Percentiles rank a stretch among this genome's conserved stretches.
Conservation (phyloP, 2,113 vertebrate species). For the Passer domesticus region DNA sequence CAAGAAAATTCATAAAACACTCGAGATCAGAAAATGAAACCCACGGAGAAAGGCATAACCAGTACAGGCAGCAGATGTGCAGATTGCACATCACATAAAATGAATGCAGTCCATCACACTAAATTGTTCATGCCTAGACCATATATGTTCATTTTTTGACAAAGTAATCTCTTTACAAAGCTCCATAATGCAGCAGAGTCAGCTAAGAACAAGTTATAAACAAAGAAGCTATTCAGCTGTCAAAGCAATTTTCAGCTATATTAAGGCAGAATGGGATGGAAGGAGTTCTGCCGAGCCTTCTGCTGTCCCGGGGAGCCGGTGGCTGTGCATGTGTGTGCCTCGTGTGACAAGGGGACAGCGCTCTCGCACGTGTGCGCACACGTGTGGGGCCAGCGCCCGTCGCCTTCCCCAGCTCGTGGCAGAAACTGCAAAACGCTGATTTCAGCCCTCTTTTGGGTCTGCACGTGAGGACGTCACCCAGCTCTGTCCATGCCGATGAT, state of each 20-base stretch:
- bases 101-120: neutral
- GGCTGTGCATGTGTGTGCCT: neutral
- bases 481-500: neutral
- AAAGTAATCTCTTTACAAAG: constrained; percentile 58
- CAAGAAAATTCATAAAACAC: neutral
- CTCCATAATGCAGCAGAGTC: constrained; percentile 45
- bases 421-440: neutral
- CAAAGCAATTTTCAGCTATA: constrained; percentile 60
- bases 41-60: neutral
- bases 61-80: neutral
- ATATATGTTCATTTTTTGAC: constrained; percentile 46
- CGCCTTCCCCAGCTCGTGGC: neutral
- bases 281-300: neutral
- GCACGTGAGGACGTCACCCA: neutral
- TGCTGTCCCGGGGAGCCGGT: neutral
- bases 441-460: neutral
- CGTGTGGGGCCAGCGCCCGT: neutral
- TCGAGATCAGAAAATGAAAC: neutral
- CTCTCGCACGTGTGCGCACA: neutral
- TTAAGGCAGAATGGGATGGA: constrained; percentile 5
- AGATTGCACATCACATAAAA: neutral
- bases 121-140: constrained; percentile 31
- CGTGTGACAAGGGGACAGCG: neutral
- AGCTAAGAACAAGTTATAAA: constrained; percentile 42
- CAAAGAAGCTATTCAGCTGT: constrained; percentile 65